Evolutionary conservation across 92 coral and sea anemone genomes (phyloP).

Genomic region (Siderastrea siderea): DNA sequence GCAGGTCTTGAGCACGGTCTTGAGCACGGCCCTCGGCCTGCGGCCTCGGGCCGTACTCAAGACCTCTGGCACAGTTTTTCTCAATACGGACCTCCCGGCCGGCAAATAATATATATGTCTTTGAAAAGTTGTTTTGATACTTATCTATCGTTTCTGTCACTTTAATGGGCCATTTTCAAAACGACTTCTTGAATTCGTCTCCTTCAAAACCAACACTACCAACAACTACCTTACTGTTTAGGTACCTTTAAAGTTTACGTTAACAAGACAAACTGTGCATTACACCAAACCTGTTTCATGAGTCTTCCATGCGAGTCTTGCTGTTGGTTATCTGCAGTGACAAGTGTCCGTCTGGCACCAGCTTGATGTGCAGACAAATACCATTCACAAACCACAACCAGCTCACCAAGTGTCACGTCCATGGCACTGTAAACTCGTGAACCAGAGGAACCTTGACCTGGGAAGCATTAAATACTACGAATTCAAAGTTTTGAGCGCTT

Average conservation of each 20-base stretch:
- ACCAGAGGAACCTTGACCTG: slow-evolving; percentile 93
- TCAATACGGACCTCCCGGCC: too few species aligned
- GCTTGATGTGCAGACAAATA: slow-evolving; percentile 46
- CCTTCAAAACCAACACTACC: too few species aligned
- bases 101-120: too few species aligned
- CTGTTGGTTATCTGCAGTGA: slow-evolving; percentile 68
- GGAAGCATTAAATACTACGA: background rate
- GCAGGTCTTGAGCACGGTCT: too few species aligned
- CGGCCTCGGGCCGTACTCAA: too few species aligned
- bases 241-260: background rate
- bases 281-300: slow-evolving; percentile 73
- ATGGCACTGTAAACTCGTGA: slow-evolving; percentile 89
- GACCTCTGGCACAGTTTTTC: too few species aligned
- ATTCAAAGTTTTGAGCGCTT: too few species aligned
- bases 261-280: background rate
- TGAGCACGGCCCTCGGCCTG: too few species aligned
- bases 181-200: too few species aligned
- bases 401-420: slow-evolving; percentile 86
- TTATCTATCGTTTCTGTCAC: too few species aligned
- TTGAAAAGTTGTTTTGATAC: too few species aligned
- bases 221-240: background rate
- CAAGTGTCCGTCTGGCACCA: slow-evolving; percentile 60
- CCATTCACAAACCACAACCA: slow-evolving; percentile 95
- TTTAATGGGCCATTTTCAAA: too few species aligned
- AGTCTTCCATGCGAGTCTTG: slow-evolving; percentile 70